A percentile compares a stretch with the other conserved stretches of the same genome.
These are phyloP conservation scores for Drosophila repleta DNA, from an alignment of 1,140 invertebrate species.

Conservation along the genomic window DNA sequence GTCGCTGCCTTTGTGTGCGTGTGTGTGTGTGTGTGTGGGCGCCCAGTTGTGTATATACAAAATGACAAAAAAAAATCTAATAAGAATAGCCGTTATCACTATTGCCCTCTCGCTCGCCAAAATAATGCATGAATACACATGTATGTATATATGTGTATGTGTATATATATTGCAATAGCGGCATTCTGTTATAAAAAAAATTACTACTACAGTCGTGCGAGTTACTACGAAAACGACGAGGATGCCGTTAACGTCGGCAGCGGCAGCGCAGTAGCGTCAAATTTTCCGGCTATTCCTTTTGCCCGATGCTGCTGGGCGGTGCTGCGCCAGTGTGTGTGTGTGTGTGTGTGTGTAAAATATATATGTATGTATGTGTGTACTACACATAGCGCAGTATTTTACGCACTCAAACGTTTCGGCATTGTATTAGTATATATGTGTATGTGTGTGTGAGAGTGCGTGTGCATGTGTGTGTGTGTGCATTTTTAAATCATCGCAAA, in stretches of 20 bases:
- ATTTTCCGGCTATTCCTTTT: constrained; percentile 68
- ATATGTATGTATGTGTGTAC: constrained; percentile 34
- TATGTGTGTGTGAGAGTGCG: constrained; percentile 1
- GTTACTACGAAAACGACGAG: constrained; percentile 69
- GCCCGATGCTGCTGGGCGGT: constrained; percentile 19
- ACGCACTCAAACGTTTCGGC: constrained; percentile 52
- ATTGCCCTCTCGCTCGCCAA: constrained; percentile 1
- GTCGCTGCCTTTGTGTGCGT: constrained; percentile 33
- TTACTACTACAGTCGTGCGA: constrained; percentile 70
- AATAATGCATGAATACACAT: neutral
- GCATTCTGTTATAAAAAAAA: constrained; percentile 50
- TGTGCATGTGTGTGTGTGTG: constrained; percentile 30
- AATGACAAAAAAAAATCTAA: constrained; percentile 69
- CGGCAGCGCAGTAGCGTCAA: constrained; percentile 43
- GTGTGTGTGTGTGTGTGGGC: constrained; percentile 33
- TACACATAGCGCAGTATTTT: constrained; percentile 49
- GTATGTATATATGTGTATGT: constrained; percentile 1
- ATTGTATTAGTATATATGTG: constrained; percentile 23
- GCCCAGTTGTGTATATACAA: constrained; percentile 69
- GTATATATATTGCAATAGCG: constrained; percentile 41
- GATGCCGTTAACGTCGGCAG: constrained; percentile 21
- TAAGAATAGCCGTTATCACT: constrained; percentile 73
- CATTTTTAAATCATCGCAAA: constrained; percentile 30
- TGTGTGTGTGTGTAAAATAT: constrained; percentile 2
- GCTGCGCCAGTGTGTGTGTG: constrained; percentile 2